Base-by-base conservation (phyloP, 2,888 invertebrate species). In the Epirrhoe alternata region DNA sequence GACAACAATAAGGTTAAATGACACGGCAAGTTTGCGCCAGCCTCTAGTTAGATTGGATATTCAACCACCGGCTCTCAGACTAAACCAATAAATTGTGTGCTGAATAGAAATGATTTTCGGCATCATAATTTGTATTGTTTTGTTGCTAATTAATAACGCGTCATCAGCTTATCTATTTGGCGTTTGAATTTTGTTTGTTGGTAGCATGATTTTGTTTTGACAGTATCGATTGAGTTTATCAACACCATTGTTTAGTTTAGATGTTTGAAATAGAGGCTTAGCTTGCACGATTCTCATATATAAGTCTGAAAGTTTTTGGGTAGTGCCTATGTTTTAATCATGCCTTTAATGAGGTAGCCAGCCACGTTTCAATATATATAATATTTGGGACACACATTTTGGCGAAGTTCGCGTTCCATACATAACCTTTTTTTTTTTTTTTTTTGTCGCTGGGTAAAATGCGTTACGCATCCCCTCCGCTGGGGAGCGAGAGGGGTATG, bases 81-180 rank as follows among this genome's bases (percentile, higher is more conserved):
- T 61, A 64, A 52, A 42, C 62, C 65, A 53, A 74, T 71, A 72
- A 71, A 71, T 72, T 61, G 51, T 71, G 50, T 52, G 64, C 30
- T 71, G 69, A 72, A 74, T 69, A 72, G 74, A 74, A 72, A 72
- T 71, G 64, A 69, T 71, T 70, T 59, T 69, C 53, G 68, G 57
- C 67, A 68, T 69, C 68, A 74, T 71, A 72, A 72, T 74, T 70
- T 68, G 74, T 64, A 66, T 67, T 54, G 70, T 66, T 68, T 74
- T 69, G 69, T 70, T 64, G 17, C 59, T 68, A 72, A 71, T 71
- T 54, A 68, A 72, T 70, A 65, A 66, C 68, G 31, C 61, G 66
- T 69, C 68, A 66, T 45, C 64, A 59, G 64, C 53, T 56, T 59
- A 59, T 56, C 60, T 63, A 56, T 60, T 56, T 7, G 53, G n/a